Evolutionary conservation across 2,797 vertebrate genomes (phyloP), one percentile per base, ranked within the genome.

Genomic region (Tapera naevia): DNA sequence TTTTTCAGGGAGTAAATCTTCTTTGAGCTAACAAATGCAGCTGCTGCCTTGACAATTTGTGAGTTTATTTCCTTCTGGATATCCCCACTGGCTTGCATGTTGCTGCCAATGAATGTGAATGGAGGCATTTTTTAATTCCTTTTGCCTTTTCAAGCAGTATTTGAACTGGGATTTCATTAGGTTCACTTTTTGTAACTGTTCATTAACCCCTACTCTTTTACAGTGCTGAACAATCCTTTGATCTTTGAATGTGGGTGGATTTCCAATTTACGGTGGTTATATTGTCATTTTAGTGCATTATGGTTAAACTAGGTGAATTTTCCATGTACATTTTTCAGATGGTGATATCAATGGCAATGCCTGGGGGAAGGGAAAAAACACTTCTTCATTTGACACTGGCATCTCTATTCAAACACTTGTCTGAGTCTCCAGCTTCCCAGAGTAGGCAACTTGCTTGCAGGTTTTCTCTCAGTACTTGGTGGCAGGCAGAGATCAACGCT

Each of bases 11-110:
- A 97, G 89, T 94, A 96, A 97, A 97, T 96, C 93, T 96, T 94
- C 88, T 95, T 91, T 95, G 93, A 93, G 89, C 83, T 93, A 94
- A 93, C 92, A 89, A 96, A 94, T 76, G 89, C 94, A 94, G 94
- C 94, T 97, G 94, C 96, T 94, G 85, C 91, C 88, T 88, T 91
- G 92, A 93, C 70, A 96, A 88, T 96, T 91, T 80, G 73, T 92
- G 93, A 95, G 89, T 95, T 95, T 92, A 93, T 95, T 97, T 96
- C 94, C 92, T 95, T 94, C 92, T 96, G 94, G 86, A 95, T 94
- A 95, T 92, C 91, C 93, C 94, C 89, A 92, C 92, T 86, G 92
- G 76, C 92, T 96, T 94, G 82, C 39, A 76, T 79, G 58, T 91
- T 95, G 28, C 46, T 95, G 93, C 92, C 96, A 96, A 91, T 69